Conservation (phyloP, 2,888 invertebrate genomes). For the Cataglyphis cursor region DNA sequence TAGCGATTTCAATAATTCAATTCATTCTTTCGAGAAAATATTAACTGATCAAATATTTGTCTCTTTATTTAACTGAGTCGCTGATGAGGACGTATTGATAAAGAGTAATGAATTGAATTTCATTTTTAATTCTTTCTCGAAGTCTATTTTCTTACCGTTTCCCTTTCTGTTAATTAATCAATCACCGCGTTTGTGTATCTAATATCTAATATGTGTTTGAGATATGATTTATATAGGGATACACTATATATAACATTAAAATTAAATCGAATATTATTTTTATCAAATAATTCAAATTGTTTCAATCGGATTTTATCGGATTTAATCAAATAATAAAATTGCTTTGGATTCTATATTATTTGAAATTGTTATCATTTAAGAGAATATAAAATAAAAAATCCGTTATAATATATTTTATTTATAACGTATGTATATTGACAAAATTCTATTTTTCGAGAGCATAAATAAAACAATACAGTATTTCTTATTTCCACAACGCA, state of each 20-base stretch:
- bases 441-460: not conserved
- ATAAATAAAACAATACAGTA: not conserved
- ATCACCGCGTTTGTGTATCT: not conserved
- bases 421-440: not conserved
- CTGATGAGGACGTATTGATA: no score
- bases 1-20: not conserved
- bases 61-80: not conserved
- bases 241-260: not conserved
- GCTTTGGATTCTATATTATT: not conserved
- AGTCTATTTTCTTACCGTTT: not conserved
- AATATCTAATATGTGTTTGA: not conserved
- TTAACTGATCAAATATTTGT: constrained; percentile 25
- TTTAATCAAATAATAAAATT: constrained; percentile 8
- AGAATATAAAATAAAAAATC: not conserved
- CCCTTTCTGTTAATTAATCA: constrained; percentile 5
- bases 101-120: constrained; percentile 13
- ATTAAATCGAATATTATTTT: not conserved
- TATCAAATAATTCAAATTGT: constrained; percentile 3
- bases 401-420: not conserved
- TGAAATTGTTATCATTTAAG: not conserved
- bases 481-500: not conserved
- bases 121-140: not conserved
- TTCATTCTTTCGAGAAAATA: not conserved
- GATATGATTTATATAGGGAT: not conserved
- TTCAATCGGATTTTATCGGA: not conserved